Base-by-base conservation (phyloP, 2,113 vertebrate species). In the Dasyprocta punctata region DNA sequence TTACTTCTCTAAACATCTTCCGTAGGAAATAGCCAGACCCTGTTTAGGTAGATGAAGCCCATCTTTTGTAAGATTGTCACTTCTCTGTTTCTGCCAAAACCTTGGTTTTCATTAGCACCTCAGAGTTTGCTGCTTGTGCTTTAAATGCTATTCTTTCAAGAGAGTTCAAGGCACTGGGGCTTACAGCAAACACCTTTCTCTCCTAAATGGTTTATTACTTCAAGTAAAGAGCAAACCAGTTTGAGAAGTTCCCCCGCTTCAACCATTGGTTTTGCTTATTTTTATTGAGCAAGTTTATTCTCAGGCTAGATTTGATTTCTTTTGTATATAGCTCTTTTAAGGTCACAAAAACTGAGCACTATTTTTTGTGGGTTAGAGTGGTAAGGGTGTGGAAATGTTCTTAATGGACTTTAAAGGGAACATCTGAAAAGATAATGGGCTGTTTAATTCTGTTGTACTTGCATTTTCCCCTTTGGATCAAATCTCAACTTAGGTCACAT, bases 101-200 rank as follows among this genome's bases (percentile, higher is more conserved):
- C 44, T 87, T 88, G 24, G 49, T 60, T 95, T 92, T 90, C 63
- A 47, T 92, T 97, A 98, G 97, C 98, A 98, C 97, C 97, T 96
- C 77, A n/a, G n/a, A 92, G 22, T 95, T 65, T 80, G 80, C 77
- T 86, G 90, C 86, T 89, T 96, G 56, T 89, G 41, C 52, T 80
- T 71, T 60, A 63, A 86, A 95, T 90, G 63, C 61, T 93, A 19
- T 92, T 97, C 78, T 73, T 95, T 93, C 83, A 77, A 67, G 80
- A 80, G 75, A 97, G 65, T 95, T 97, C 93, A 98, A 98, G 97
- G 97, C 97, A 98, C 97, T 96, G 97, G 95, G 94, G 82, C 91
- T 95, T 96, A 94, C 0, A 96, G 97, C 90, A 97, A 77, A 58
- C 41, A 80, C 26, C 87, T 92, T 93, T 88, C 61, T 92, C 69